Percentiles rank a stretch among this genome's conserved stretches.
These are phyloP conservation scores for Lasioglossum pauxillum DNA, from an alignment of 2,888 invertebrate species.

Conservation along the genomic window DNA sequence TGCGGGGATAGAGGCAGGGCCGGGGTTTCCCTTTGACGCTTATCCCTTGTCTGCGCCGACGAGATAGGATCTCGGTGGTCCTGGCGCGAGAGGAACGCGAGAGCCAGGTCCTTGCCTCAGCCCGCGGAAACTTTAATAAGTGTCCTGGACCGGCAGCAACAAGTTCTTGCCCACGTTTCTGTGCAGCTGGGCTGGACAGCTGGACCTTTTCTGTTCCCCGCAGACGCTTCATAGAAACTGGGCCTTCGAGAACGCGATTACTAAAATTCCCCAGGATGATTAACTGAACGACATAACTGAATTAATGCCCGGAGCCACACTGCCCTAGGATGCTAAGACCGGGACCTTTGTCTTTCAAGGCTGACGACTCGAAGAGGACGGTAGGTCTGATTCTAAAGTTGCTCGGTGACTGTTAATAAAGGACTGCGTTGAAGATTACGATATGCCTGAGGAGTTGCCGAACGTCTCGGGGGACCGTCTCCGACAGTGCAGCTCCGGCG, in stretches of 20 bases:
- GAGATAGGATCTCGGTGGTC: slow-evolving; percentile 10
- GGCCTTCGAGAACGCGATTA: background rate
- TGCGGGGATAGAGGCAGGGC: slow-evolving; percentile 12
- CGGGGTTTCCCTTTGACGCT: slow-evolving; percentile 41
- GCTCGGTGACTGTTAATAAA: background rate
- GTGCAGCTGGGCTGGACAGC: background rate
- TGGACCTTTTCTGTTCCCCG: background rate
- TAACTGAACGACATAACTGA: background rate
- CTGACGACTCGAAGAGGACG: background rate
- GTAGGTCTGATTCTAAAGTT: background rate
- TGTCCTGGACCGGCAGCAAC: slow-evolving; percentile 26
- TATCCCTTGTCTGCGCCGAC: background rate
- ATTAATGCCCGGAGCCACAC: background rate
- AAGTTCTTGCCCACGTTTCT: slow-evolving; percentile 15
- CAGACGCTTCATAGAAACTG: background rate
- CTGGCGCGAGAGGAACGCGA: slow-evolving; percentile 24
- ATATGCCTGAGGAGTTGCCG: slow-evolving; percentile 28
- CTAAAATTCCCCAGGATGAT: background rate
- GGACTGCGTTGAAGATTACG: background rate
- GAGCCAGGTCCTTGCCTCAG: background rate
- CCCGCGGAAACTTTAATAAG: slow-evolving; percentile 43
- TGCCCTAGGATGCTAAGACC: background rate
- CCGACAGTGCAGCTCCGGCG: slow-evolving; percentile 3
- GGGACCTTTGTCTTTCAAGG: background rate
- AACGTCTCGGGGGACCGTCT: slow-evolving; percentile 17